Conservation (phyloP, 2,888 invertebrate genomes). For the Cylloceria caligata region DNA sequence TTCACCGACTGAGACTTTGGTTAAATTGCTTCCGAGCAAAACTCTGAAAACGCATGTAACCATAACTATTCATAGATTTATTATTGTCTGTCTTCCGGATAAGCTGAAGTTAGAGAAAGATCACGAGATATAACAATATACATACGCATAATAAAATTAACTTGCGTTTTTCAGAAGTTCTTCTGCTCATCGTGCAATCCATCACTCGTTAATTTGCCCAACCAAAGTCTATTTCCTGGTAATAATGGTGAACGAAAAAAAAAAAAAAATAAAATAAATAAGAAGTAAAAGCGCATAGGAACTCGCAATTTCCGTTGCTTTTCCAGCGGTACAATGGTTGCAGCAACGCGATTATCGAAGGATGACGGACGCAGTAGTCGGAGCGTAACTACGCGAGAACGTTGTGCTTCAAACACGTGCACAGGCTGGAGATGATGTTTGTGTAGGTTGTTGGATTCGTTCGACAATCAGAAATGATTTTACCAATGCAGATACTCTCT, state of each 20-base stretch:
- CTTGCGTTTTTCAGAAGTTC: not conserved
- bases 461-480: slow-evolving; percentile 64
- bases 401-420: slow-evolving; percentile 12
- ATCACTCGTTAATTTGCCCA: not conserved
- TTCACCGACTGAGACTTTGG: not conserved
- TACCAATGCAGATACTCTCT: slow-evolving; percentile 48
- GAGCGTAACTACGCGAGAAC: slow-evolving; percentile 46
- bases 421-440: slow-evolving; percentile 11
- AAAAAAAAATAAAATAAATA: slow-evolving; percentile 1
- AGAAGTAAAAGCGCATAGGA: slow-evolving; percentile 65
- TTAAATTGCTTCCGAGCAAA: slow-evolving; percentile 17
- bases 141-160: slow-evolving; percentile 20
- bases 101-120: slow-evolving; percentile 20
- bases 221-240: slow-evolving; percentile 33
- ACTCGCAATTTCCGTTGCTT: slow-evolving; percentile 58
- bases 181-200: not conserved
- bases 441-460: not conserved
- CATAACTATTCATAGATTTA: slow-evolving; percentile 32
- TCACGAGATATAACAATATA: slow-evolving; percentile 20
- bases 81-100: slow-evolving; percentile 46
- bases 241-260: slow-evolving; percentile 22
- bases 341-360: slow-evolving; percentile 68
- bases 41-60: slow-evolving; percentile 6
- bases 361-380: slow-evolving; percentile 59
- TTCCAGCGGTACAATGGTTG: slow-evolving; percentile 59